phyloP scores from a whole-genome alignment of 2,797 vertebrate species.

The Enteromius treurensis region DNA sequence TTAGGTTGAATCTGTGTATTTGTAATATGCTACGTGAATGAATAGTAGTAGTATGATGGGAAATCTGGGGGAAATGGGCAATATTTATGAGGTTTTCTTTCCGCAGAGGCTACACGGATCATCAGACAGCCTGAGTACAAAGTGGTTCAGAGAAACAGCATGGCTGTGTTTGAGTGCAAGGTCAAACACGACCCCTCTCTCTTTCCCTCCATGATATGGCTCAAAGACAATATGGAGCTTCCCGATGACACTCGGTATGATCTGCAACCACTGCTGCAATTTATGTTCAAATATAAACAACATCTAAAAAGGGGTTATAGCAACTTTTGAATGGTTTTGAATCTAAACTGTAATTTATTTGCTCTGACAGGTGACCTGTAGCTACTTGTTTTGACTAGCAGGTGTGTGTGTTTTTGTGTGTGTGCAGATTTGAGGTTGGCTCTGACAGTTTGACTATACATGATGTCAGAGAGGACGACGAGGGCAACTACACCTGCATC shows the following conservation, averaged over 20 bases:
- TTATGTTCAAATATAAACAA: background rate
- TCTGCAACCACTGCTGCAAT: background rate
- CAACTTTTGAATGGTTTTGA: no score
- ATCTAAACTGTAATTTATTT: background rate
- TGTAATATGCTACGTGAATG: background rate
- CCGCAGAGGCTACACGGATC: conserved; percentile 91
- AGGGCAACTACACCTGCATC: conserved; percentile 91
- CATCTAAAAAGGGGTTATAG: background rate
- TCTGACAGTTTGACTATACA: conserved; percentile 85
- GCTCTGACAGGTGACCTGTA: background rate
- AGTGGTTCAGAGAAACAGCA: conserved; percentile 84
- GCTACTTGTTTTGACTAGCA: background rate
- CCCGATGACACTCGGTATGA: conserved; percentile 85
- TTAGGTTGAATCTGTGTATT: background rate
- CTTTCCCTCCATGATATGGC: conserved; percentile 84
- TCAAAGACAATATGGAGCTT: conserved; percentile 86
- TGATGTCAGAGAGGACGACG: conserved; percentile 84
- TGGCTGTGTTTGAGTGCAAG: conserved; percentile 89
- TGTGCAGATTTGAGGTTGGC: conserved; percentile 83
- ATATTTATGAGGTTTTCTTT: background rate
- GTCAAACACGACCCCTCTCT: conserved; percentile 92
- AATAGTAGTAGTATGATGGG: background rate
- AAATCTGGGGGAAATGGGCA: background rate
- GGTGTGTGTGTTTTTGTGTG: background rate
- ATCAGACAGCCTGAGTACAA: conserved; percentile 90